Evolutionary conservation across 37 sponge, comb jelly and placozoan species (phyloP).

Genomic region (Haliclona indistincta): DNA sequence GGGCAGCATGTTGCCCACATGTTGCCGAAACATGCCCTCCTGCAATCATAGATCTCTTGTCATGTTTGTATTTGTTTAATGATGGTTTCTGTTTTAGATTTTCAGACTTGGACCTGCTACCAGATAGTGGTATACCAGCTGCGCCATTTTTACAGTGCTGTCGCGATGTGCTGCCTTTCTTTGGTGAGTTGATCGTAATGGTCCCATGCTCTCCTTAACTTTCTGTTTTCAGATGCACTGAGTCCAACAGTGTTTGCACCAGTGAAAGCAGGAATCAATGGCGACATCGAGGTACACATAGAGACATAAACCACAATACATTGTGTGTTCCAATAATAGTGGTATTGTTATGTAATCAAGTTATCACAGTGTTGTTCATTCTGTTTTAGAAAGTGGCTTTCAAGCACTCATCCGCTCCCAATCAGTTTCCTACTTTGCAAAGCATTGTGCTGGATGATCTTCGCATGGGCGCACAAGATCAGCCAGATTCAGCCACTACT

Average conservation of each 20-base stretch:
- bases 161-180: conserved; percentile 61
- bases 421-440: conserved; percentile 61
- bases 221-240: conserved; percentile 51
- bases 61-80: too few species aligned
- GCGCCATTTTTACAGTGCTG: conserved; percentile 55
- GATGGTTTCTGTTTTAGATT: conserved; percentile 45
- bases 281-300: conserved; percentile 57
- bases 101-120: conserved; percentile 37
- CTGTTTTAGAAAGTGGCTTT: not conserved
- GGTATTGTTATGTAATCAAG: conserved; percentile 4
- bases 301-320: not conserved
- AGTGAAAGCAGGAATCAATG: conserved; percentile 81
- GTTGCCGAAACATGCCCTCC: too few species aligned
- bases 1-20: too few species aligned
- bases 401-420: conserved; percentile 56
- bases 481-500: conserved; percentile 70
- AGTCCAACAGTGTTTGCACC: conserved; percentile 78
- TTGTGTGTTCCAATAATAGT: not conserved
- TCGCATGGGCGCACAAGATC: conserved; percentile 31
- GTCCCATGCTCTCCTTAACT: not conserved
- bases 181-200: conserved; percentile 52
- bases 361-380: not conserved
- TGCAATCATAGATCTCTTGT: too few species aligned
- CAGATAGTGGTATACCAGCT: conserved; percentile 58
- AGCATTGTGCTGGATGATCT: conserved; percentile 65